Conservation (phyloP, 2,797 vertebrate genomes). For the Myotis vivesi region DNA sequence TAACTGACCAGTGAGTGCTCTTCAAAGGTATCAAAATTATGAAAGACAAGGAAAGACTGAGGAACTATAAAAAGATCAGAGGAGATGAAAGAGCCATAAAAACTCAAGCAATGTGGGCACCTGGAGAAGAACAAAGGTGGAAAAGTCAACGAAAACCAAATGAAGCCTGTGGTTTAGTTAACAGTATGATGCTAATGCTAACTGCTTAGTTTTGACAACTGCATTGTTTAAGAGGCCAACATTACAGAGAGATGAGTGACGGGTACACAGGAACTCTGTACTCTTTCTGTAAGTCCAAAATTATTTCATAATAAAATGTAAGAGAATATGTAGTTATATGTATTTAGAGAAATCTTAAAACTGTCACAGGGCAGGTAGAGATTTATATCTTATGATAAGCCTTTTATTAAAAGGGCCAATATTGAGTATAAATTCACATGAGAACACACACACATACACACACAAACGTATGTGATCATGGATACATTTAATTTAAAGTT, state of each 20-base stretch:
- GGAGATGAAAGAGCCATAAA: background rate
- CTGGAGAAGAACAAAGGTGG: background rate
- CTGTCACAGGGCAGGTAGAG: background rate
- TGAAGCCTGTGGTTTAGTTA: background rate
- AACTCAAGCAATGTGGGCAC: background rate
- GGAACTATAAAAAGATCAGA: background rate
- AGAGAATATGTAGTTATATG: background rate
- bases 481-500: constrained; percentile 16
- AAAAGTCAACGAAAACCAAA: background rate
- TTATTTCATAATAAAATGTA: constrained; percentile 24
- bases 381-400: background rate
- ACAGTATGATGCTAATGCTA: background rate
- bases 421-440: background rate
- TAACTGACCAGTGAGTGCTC: background rate
- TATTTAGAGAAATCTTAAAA: background rate
- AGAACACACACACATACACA: background rate
- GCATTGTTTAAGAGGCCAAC: background rate
- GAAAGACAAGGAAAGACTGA: background rate
- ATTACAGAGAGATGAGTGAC: background rate
- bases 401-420: background rate
- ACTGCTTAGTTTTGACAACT: background rate
- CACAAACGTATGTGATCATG: background rate
- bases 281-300: background rate
- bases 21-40: background rate
- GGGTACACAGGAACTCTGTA: background rate